These are phyloP conservation scores for Peromyscus leucopus DNA, from an alignment of 2,113 vertebrate genomes.

Conservation along the genomic window DNA sequence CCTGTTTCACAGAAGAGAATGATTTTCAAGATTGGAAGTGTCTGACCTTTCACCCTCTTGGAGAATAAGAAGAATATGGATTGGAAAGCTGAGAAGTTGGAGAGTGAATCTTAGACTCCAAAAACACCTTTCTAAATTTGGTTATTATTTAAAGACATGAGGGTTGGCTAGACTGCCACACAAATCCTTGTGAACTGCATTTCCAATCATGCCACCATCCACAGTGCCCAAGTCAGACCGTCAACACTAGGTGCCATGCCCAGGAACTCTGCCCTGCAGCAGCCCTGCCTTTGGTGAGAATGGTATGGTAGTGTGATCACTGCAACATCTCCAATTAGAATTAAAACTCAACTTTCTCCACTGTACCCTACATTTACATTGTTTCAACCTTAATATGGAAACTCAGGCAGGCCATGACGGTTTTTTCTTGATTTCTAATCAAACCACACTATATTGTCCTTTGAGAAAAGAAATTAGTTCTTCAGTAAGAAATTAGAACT, in stretches of 20 bases:
- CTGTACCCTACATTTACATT: background rate
- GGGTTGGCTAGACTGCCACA: background rate
- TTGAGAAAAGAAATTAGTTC: conserved; percentile 2
- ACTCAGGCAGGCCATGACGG: background rate
- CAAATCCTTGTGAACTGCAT: background rate
- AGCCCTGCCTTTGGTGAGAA: background rate
- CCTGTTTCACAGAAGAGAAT: conserved; percentile 52
- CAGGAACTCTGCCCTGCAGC: background rate
- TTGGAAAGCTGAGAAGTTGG: conserved; percentile 5
- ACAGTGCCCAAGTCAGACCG: background rate
- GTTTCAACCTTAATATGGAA: background rate
- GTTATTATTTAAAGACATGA: conserved; percentile 3
- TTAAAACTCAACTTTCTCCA: background rate
- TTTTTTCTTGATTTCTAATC: background rate
- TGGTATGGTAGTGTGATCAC: background rate
- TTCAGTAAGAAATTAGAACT: conserved; percentile 37
- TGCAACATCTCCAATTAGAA: background rate
- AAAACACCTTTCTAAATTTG: background rate
- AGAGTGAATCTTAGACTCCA: background rate
- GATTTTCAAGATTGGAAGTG: conserved; percentile 49
- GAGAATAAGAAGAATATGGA: background rate
- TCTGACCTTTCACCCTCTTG: conserved; percentile 33
- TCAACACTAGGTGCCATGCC: background rate
- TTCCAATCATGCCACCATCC: background rate
- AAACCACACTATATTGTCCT: background rate